phyloP scores from a whole-genome alignment of 2,797 vertebrate species.

The Clarias pachynema region DNA sequence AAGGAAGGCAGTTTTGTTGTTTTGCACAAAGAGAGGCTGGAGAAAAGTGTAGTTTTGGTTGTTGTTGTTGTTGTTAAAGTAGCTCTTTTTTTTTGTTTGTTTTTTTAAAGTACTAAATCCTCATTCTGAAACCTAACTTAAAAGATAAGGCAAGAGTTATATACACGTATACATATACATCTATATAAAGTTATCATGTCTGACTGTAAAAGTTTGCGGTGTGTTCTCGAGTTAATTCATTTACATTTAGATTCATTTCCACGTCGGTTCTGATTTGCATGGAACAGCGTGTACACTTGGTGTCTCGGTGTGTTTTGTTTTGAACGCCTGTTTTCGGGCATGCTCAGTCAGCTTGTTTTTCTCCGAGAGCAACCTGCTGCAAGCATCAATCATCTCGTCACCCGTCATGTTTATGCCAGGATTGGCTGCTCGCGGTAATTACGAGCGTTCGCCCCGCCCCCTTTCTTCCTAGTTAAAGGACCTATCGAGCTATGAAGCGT shows the following conservation, averaged over 20 bases:
- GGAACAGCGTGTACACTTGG: constrained; percentile 14
- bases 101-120: too few relatives aligned
- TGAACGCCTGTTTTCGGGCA: constrained; percentile 59
- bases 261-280: neutral
- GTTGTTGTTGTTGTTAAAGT: neutral
- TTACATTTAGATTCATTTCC: neutral
- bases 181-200: neutral
- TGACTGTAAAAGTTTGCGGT: neutral
- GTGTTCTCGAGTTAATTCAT: neutral
- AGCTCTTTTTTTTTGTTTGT: neutral
- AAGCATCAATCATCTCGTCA: constrained; percentile 78
- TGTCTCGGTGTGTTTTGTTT: constrained; percentile 62
- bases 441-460: constrained; percentile 61
- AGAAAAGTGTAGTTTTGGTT: too few relatives aligned
- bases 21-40: neutral
- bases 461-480: constrained; percentile 60
- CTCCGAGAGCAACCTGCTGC: constrained; percentile 76
- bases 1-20: neutral
- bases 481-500: constrained; percentile 6
- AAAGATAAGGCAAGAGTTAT: too few relatives aligned
- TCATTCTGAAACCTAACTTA: neutral
- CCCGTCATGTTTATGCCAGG: constrained; percentile 60
- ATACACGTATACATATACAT: neutral
- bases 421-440: too few relatives aligned
- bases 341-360: constrained; percentile 80